Evolutionary conservation across 2,888 invertebrate genomes (phyloP), one percentile per base, ranked within the genome.

Genomic region (Patella caerulea): DNA sequence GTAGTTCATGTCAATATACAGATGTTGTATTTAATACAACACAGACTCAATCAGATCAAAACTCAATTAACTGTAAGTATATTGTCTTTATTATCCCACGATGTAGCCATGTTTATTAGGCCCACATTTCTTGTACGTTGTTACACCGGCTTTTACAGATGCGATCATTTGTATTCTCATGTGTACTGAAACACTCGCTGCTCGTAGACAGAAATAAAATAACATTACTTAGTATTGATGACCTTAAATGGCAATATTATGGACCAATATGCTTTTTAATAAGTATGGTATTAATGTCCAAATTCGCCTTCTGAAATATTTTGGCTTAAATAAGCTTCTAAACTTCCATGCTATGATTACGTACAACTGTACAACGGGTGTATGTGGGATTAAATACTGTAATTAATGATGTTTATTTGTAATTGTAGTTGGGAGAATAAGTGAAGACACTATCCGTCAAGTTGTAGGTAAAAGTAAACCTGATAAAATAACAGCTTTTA

Each of bases 381-480:
- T 14, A 19, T 15, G n/a, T 71, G 24, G 29, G 24, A 34, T 15
- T 71, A 34, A 19, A 0, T 24, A 19, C 53, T 53, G 14, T 54
- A 45, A n/a, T 24, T 53, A 71, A 24, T 71, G 71, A 53, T 24
- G 3, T 24, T 24, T n/a, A 56, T 56, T 56, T 65, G 24, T 65
- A 65, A 72, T 79, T 81, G 15, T 78, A 86, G 87, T 29, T 54
- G 52, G 80, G 34, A 83, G 87, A 78, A 86, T 87, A 59, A 72
- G 72, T 29, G 19, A 59, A 17, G 74, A 73, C 3, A 85, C 85
- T 72, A 77, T 87, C 29, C 29, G 75, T 9, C 73, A 78, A 45
- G 83, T 85, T 73, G 80, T 87, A 74, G 73, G 81, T 56, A 79
- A 82, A 76, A 55, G 87, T 72, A 79, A 80, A n/a, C 75, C 76